These are phyloP conservation scores for Ferdinandea cuprea DNA, from an alignment of 2,888 invertebrate species.

Conservation along the genomic window DNA sequence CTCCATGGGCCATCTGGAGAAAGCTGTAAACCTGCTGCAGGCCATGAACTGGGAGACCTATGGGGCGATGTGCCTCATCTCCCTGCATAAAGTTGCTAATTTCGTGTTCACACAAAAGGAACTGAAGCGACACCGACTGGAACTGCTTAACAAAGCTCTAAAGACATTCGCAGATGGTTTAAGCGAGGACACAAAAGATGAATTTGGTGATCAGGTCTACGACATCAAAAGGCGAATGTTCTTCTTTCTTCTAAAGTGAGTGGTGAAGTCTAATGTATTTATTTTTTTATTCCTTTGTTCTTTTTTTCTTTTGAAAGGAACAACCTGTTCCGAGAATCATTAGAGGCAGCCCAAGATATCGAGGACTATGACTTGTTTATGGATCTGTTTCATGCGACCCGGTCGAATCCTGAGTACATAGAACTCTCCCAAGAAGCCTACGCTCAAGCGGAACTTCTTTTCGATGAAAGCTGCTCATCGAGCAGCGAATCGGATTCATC, in stretches of 20 bases:
- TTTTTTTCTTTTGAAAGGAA: conserved; percentile 84
- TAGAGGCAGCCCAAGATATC: conserved; percentile 92
- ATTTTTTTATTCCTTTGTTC: conserved; percentile 26
- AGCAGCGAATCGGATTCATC: conserved; percentile 85
- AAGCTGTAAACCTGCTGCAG: conserved; percentile 87
- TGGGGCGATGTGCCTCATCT: conserved; percentile 89
- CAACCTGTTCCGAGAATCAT: conserved; percentile 90
- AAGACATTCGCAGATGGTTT: conserved; percentile 90
- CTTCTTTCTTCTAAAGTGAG: conserved; percentile 91
- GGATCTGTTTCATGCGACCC: conserved; percentile 91
- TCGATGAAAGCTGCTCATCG: conserved; percentile 68
- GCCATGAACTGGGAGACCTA: conserved; percentile 91
- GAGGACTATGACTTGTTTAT: conserved; percentile 93
- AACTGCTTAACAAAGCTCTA: conserved; percentile 89
- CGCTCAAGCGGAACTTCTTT: conserved; percentile 85
- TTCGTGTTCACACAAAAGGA: conserved; percentile 83
- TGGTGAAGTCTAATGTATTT: background rate
- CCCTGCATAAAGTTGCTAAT: conserved; percentile 89
- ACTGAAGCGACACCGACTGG: conserved; percentile 80
- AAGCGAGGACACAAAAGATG: conserved; percentile 87
- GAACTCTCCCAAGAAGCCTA: conserved; percentile 89
- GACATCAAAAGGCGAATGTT: conserved; percentile 94
- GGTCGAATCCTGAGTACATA: conserved; percentile 84
- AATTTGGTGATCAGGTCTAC: conserved; percentile 90
- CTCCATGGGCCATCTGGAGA: conserved; percentile 86